Conservation (phyloP, 1,140 invertebrate genomes). For the Drosophila malerkotliana region DNA sequence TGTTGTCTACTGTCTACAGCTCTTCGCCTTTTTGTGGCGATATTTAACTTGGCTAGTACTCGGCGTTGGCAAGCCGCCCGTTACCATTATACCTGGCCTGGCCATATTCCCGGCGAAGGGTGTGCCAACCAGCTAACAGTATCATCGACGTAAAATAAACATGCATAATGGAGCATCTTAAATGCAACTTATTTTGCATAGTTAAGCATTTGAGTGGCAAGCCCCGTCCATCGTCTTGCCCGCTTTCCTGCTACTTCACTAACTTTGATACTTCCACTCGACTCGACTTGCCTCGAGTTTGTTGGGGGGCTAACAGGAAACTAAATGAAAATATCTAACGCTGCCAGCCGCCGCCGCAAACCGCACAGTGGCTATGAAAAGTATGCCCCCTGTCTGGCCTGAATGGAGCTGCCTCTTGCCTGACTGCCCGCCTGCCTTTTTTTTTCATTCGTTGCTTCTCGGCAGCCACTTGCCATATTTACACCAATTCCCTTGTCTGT, state of each 20-base stretch:
- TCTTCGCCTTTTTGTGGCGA: slow-evolving; percentile 37
- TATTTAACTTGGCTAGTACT: slow-evolving; percentile 54
- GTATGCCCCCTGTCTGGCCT: slow-evolving; percentile 57
- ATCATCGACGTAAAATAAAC: slow-evolving; percentile 80
- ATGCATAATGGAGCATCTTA: slow-evolving; percentile 81
- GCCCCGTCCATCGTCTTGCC: slow-evolving; percentile 18
- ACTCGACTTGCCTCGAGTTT: slow-evolving; percentile 47
- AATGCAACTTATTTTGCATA: slow-evolving; percentile 83
- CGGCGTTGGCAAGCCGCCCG: slow-evolving; percentile 37
- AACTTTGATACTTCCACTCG: slow-evolving; percentile 81
- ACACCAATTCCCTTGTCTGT: slow-evolving; percentile 78
- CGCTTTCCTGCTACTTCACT: slow-evolving; percentile 67
- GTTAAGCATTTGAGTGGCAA: slow-evolving; percentile 81
- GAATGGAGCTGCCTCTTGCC: slow-evolving; percentile 30
- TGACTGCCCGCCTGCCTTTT: not conserved
- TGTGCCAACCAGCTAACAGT: slow-evolving; percentile 39
- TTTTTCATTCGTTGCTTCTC: slow-evolving; percentile 19
- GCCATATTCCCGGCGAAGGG: slow-evolving; percentile 13
- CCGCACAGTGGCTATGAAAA: slow-evolving; percentile 69
- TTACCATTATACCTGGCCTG: slow-evolving; percentile 35
- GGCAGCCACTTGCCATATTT: slow-evolving; percentile 76
- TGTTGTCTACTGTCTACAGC: slow-evolving; percentile 10
- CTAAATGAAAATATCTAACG: slow-evolving; percentile 80
- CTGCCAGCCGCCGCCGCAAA: slow-evolving; percentile 56
- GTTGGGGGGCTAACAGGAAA: slow-evolving; percentile 60